A percentile compares a stretch with the other conserved stretches of the same genome.
These are phyloP conservation scores for Diogma glabrata DNA, from an alignment of 2,888 invertebrate species.

Conservation along the genomic window DNA sequence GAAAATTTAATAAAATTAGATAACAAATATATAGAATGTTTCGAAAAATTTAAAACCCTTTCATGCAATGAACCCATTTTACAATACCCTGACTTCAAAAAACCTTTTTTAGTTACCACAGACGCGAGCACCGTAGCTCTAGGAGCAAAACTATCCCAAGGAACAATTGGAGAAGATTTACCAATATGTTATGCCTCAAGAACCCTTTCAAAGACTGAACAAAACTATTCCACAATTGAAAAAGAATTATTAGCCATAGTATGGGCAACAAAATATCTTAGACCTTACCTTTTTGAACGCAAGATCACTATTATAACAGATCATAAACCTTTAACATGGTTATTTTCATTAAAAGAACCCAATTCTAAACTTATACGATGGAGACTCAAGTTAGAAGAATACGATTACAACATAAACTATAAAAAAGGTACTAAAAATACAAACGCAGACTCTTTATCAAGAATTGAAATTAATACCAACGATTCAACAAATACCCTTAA, in stretches of 20 bases:
- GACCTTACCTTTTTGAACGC: not conserved
- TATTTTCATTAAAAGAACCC: conserved; percentile 7
- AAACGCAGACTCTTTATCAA: conserved; percentile 9
- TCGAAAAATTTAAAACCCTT: conserved; percentile 14
- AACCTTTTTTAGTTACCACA: not conserved
- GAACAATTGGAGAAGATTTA: not conserved
- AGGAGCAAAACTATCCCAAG: conserved; percentile 11
- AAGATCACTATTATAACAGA: not conserved
- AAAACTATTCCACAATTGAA: conserved; percentile 19
- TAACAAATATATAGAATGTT: conserved; percentile 11
- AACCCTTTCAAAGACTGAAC: conserved; percentile 19
- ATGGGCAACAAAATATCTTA: too few species aligned
- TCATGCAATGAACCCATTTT: conserved; percentile 24
- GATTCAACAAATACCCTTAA: conserved; percentile 3
- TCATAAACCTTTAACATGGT: not conserved
- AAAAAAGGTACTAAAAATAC: conserved; percentile 11
- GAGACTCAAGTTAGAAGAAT: conserved; percentile 11
- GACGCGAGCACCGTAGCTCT: not conserved
- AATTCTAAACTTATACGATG: conserved; percentile 12
- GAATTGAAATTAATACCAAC: conserved; percentile 9
- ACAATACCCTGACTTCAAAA: conserved; percentile 21
- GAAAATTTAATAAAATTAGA: conserved; percentile 8
- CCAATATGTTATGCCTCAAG: conserved; percentile 18
- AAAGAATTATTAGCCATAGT: not conserved
- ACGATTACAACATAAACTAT: conserved; percentile 11